Evolutionary conservation across 2,113 vertebrate genomes (phyloP).

Genomic region (Chaetodon auriga): DNA sequence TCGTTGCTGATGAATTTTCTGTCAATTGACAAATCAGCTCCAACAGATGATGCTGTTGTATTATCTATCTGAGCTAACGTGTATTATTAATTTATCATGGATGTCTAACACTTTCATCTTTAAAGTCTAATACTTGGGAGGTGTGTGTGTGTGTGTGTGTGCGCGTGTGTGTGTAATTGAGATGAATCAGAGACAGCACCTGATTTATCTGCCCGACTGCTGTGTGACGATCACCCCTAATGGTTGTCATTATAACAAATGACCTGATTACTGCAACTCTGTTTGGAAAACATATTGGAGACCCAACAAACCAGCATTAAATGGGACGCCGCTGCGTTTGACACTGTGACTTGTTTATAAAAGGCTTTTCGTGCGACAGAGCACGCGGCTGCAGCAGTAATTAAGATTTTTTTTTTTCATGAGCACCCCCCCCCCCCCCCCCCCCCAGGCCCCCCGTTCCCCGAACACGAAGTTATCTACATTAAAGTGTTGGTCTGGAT

Average conservation of each 20-base stretch:
- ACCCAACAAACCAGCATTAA: conserved; percentile 78
- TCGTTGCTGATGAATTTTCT: background rate
- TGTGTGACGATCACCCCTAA: conserved; percentile 75
- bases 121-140: background rate
- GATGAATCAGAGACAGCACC: conserved; percentile 66
- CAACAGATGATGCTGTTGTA: background rate
- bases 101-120: conserved; percentile 15
- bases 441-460: background rate
- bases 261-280: conserved; percentile 84
- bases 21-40: background rate
- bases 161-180: conserved; percentile 51
- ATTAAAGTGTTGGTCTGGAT: background rate
- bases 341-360: conserved; percentile 65
- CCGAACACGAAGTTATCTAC: background rate
- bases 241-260: conserved; percentile 86
- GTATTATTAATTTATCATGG: background rate
- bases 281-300: conserved; percentile 77
- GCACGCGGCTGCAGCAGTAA: conserved; percentile 19
- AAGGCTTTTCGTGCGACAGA: conserved; percentile 27
- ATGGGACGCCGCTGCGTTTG: conserved; percentile 65
- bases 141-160: conserved; percentile 18
- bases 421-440: too few relatives aligned
- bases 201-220: conserved; percentile 77
- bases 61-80: background rate
- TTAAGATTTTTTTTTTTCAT: conserved; percentile 7